A percentile compares a stretch with the other conserved stretches of the same genome.
Evolutionary conservation across 2,797 vertebrate species (phyloP).

Genomic region (Vultur gryphus): DNA sequence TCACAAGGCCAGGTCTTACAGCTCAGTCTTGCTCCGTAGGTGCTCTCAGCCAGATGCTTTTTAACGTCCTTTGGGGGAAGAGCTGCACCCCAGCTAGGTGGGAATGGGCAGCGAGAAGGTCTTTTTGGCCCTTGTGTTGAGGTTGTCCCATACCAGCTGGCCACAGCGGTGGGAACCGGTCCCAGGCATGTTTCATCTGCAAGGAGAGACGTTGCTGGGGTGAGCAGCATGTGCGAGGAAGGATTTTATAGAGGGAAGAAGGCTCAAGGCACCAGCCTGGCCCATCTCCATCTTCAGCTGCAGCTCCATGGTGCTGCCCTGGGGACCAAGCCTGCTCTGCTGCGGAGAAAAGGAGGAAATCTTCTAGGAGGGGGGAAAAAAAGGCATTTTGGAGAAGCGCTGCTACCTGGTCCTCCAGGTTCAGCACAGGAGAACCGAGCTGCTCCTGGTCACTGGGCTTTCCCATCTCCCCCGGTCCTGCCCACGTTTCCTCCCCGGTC

Average conservation of each 20-base stretch:
- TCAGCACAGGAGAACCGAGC: not conserved
- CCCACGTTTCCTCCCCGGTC: not conserved
- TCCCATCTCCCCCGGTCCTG: not conserved
- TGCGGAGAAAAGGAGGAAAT: not conserved
- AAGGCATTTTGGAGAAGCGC: not conserved
- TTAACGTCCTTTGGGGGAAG: not conserved
- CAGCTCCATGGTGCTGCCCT: not conserved
- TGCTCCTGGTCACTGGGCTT: not conserved
- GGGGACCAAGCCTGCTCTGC: not conserved
- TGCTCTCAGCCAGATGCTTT: not conserved
- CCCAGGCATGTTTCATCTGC: not conserved
- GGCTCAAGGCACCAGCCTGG: not conserved
- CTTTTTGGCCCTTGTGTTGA: not conserved
- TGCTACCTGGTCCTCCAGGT: not conserved
- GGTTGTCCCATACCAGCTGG: not conserved
- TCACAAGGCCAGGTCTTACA: not conserved
- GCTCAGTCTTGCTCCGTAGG: not conserved
- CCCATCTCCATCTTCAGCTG: not conserved
- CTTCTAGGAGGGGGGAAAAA: not conserved
- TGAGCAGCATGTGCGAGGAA: not conserved
- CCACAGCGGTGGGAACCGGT: accelerated
- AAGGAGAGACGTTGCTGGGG: not conserved
- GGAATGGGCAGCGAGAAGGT: not conserved
- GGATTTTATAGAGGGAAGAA: not conserved
- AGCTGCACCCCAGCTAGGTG: not conserved